phyloP scores from a whole-genome alignment of 2,888 invertebrate species.

The Unio delphinus region DNA sequence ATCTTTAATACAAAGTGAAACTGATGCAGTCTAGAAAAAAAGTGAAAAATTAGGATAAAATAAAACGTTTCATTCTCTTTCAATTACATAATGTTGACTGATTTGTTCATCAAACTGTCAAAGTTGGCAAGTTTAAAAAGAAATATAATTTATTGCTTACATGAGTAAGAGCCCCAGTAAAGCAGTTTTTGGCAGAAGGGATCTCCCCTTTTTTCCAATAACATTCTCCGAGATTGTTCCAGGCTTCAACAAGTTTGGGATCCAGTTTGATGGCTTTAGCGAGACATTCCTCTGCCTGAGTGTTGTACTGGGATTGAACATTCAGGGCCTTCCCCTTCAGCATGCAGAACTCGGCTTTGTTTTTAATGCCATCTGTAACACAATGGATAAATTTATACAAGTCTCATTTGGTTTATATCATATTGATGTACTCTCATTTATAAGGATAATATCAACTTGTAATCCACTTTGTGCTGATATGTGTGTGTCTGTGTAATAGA shows the following conservation, averaged over 20 bases:
- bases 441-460: too few relatives aligned
- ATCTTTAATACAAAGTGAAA: too few relatives aligned
- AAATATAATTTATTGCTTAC: slow-evolving; percentile 40
- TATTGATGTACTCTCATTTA: too few relatives aligned
- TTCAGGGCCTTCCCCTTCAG: slow-evolving; percentile 82
- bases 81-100: too few relatives aligned
- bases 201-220: slow-evolving; percentile 90
- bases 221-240: slow-evolving; percentile 91
- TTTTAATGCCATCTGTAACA: slow-evolving; percentile 54
- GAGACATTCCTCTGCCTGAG: slow-evolving; percentile 81
- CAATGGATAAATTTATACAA: not conserved
- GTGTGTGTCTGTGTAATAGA: too few relatives aligned
- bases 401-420: too few relatives aligned
- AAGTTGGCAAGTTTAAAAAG: too few relatives aligned
- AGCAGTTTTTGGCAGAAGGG: slow-evolving; percentile 86
- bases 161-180: slow-evolving; percentile 78
- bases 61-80: too few relatives aligned
- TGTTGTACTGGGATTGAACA: slow-evolving; percentile 79
- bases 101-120: too few relatives aligned
- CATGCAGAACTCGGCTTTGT: slow-evolving; percentile 74
- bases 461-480: too few relatives aligned
- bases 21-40: too few relatives aligned
- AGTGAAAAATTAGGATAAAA: too few relatives aligned
- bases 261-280: slow-evolving; percentile 89
- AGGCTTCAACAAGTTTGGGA: slow-evolving; percentile 84